Evolutionary conservation across 2,113 vertebrate genomes (phyloP), one percentile per base, ranked within the genome.

Genomic region (Perca fluviatilis): DNA sequence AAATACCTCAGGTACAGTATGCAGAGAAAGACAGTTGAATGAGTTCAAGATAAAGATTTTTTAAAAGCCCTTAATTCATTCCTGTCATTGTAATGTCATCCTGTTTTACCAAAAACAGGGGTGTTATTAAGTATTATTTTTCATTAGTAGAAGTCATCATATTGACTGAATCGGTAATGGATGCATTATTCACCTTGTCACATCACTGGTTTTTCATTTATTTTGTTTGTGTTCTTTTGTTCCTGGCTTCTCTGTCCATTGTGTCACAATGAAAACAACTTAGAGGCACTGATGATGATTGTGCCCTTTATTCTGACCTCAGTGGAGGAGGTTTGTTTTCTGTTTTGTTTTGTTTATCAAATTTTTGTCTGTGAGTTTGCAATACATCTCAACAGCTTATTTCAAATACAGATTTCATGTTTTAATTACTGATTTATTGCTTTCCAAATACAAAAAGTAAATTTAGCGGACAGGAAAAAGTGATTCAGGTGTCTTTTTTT

Each of bases 81-180:
- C 16, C 12, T 74, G 72, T 66, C 51, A 65, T 27, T 81, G 63
- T 33, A 63, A 76, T 67, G 75, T 75, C 36, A 33, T 61, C 46
- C 60, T 27, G 40, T 51, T 77, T 74, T 72, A 61, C 63, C 50
- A 58, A 21, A 83, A 80, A 78, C 58, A 65, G 71, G 76, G 46
- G 58, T 43, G 47, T 69, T 80, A 81, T 74, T 70, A 84, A 50
- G 50, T 67, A 56, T 70, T 66, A 83, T 75, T 85, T 80, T 82
- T 67, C 79, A 86, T 83, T 76, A 73, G 68, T 46, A 69, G 69
- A 56, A 50, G 57, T 36, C 61, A 53, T 77, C 65, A 57, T 53
- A 33, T 40, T 40, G 40, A 36, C 66, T 63, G 56, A 47, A 60
- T 80, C 46, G 14, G 75, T 60, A 79, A 75, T 63, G 33, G 14